Evolutionary conservation across 92 coral and sea anemone species (phyloP), one percentile per base, ranked within the genome.

Genomic region (Zoanthus solanderi): DNA sequence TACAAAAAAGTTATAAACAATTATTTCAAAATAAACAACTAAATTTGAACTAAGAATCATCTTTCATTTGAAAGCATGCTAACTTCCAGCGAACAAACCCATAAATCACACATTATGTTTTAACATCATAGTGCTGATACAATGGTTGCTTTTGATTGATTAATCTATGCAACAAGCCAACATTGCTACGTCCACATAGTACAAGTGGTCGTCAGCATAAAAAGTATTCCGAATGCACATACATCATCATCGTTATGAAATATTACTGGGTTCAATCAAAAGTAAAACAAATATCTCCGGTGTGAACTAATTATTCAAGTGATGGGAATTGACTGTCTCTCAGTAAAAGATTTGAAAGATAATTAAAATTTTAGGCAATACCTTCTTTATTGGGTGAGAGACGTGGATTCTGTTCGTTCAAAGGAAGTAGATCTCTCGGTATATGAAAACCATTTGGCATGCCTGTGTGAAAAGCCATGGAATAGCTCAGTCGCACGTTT

Each of bases 391-490:
- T 81, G 23, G 85, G 85, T 4, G 85, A 81, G 17, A 81, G 52
- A 77, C 48, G 14, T 11, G 42, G 69, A 83, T 57, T 87, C 75
- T 69, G 90, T 69, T 28, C 44, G 31, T 11, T 83, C 76, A 28
- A 42, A 42, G 72, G 31, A 48, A 87, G 63, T 29, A 84, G 57
- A 13, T 72, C 80, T 74, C 71, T 31, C 42, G 80, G 88, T 17
- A 83, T 31, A 67, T n/a, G 79, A 37, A 91, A 82, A 8, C 81
- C 84, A 61, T 90, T 90, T 15, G 91, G 80, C 34, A 94, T 78
- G 31, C 88, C 90, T 30, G 93, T 87, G 69, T 93, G 96, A 57
- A 91, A 93, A 53, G 94, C 98, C 98, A 95, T 95, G 67, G 98
- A 95, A 73, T 95, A 95, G 46, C 96, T 95, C 32, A 93, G 82